Base-by-base conservation (phyloP, 2,888 invertebrate genomes). In the Rhogogaster chlorosoma region DNA sequence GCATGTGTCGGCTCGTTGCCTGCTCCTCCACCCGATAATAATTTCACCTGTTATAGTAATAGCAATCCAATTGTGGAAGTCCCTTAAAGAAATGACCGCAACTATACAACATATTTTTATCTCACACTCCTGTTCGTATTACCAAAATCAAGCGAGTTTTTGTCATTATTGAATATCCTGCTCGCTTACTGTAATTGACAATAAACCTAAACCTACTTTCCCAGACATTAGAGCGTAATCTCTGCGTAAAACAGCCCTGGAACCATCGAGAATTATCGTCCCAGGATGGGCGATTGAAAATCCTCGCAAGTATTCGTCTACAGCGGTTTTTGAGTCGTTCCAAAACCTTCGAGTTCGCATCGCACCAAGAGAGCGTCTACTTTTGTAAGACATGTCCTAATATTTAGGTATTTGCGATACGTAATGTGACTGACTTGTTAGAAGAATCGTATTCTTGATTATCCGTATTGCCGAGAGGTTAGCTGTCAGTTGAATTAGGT, bases 21-120 rank as follows among this genome's bases (percentile, higher is more conserved):
- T 0, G 96, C 96, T 2, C 97, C 97, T 2, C 98, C 97, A 2
- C 98, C 98, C 77, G 96, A 96, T 2, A 97, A 93, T 85, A 95
- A 89, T 82, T 95, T 95, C 73, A 95, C 95, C 91, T 92, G 91
- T 87, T 64, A 57, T 49, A 85, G 87, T 75, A 75, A 42, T 75
- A 22, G 73, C n/a, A 45, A 75, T 75, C 73, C 45, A 75, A 45
- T 75, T 75, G 45, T 75, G 22, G 45, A 45, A 71, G 71, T 71
- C 71, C 38, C 38, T 70, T 70, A 36, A 70, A 70, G 32, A 70
- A 70, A 71, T 38, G 7, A 38, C 9, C n/a, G 36, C n/a, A 36
- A 22, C 71, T 71, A 38, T 71, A 71, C 6, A n/a, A 49, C 10
- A 70, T 70, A 36, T 36, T 70, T 29, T 1, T 36, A 70, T 70